These are phyloP conservation scores for Drosophila sucinea DNA, from an alignment of 1,140 invertebrate genomes.

Conservation along the genomic window DNA sequence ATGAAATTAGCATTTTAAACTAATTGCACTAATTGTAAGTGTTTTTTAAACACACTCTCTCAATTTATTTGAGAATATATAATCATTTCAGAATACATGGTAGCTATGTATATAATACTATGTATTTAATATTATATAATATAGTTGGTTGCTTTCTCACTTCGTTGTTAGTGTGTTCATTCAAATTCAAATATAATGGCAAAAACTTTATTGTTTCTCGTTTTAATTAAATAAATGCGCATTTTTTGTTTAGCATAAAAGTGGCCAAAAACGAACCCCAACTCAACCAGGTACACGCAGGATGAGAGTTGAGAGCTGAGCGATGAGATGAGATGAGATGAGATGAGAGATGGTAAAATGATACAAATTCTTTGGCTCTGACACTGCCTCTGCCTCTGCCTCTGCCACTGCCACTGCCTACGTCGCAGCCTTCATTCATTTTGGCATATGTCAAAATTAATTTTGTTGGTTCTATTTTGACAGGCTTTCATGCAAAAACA, in stretches of 20 bases:
- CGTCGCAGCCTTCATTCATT: slow-evolving; percentile 59
- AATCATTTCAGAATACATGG: too few relatives aligned
- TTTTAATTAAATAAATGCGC: slow-evolving; percentile 8
- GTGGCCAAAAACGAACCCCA: too few relatives aligned
- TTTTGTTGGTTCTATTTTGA: slow-evolving; percentile 74
- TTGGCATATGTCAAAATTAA: slow-evolving; percentile 78
- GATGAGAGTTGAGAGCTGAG: too few relatives aligned
- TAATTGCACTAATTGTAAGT: too few relatives aligned
- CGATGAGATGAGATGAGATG: neutral
- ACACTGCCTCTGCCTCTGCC: neutral
- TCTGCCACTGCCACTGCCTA: neutral
- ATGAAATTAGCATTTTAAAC: too few relatives aligned
- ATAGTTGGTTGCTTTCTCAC: too few relatives aligned
- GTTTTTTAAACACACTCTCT: too few relatives aligned
- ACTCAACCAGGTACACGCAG: too few relatives aligned
- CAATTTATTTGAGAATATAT: too few relatives aligned
- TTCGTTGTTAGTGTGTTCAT: too few relatives aligned
- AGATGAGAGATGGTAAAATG: slow-evolving; percentile 10
- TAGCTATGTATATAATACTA: too few relatives aligned
- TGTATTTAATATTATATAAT: too few relatives aligned
- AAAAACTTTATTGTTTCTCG: neutral
- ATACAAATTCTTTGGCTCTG: slow-evolving; percentile 18
- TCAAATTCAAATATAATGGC: neutral
- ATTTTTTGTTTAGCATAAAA: slow-evolving; percentile 2
- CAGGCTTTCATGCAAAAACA: slow-evolving; percentile 68